Base-by-base conservation (phyloP, 1,140 invertebrate genomes). In the Ips nitidus region DNA sequence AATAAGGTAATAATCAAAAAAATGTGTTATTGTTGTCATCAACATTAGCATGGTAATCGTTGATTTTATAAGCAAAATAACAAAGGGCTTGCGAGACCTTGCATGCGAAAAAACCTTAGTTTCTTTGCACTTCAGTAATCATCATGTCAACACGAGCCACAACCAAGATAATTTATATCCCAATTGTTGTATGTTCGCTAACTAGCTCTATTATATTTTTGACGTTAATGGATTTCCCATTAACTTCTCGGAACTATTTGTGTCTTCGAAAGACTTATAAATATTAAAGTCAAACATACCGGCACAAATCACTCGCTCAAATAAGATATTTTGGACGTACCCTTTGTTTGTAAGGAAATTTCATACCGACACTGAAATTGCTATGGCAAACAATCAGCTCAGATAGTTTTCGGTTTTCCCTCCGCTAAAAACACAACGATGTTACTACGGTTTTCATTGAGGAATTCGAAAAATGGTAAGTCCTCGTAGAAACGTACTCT, bases 141-240 rank as follows among this genome's bases (percentile, higher is more conserved):
- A 22, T 22, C 22, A 22, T 22, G 22, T 22, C 22, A 22, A 22
- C 22, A 22, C 22, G 22, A 22, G 22, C 22, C 22, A 22, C 22
- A 22, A 22, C 22, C 45, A 47, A 47, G 4, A 55, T 55, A 55
- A 55, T 55, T 55, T 55, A 55, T 55, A 38, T 8, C 53, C 36
- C 22, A 22, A 22, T 22, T 22, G 22, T 22, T 22, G 22, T 22
- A 22, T 22, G 22, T 22, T 5, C 40, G 56, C 56, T 58, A 58
- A 58, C 40, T 58, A 4, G 40, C 56, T 39, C 40, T 36, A 58
- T 58, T 58, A 38, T 58, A 41, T 58, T 39, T 58, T 58, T 58
- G 56, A 58, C 56, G 56, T 58, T 58, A 58, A 58, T 58, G 56
- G 56, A 58, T 58, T 58, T 58, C 56, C 56, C 56, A 58, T 58